Evolutionary conservation across 2,888 invertebrate species (phyloP), one percentile per base, ranked within the genome.

Genomic region (Sipha maydis): DNA sequence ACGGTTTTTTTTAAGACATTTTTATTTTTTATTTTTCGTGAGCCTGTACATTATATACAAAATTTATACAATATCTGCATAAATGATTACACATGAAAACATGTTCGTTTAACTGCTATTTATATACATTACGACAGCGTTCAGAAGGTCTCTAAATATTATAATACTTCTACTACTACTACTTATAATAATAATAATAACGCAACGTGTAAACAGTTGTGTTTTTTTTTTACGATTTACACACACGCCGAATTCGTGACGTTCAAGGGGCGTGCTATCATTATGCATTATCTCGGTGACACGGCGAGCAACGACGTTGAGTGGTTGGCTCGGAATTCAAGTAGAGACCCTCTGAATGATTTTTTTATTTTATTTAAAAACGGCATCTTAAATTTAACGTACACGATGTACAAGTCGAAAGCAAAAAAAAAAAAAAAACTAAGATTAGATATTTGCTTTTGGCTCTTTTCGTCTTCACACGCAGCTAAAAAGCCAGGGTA

Each of bases 381-480:
- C 54, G 9, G 31, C 14, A 28, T 73, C 28, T 73, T 71, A 25
- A 25, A 73, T 73, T 80, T 86, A 73, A 34, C 14, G 38, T 38
- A 41, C 77, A 28, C n/a, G 56, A 73, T 41, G 3, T 48, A 78
- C 38, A n/a, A 79, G 38, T 14, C 7, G 54, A 31, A 48, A 34
- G 34, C 34, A 34, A 34, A 34, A 34, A 34, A 54, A 25, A 69
- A 79, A 38, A 34, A 69, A 54, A 7, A 3, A 25, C 11, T 56
- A 38, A 71, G 38, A 71, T 86, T 86, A 28, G 38, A 80, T 48
- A 48, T 41, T 73, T 38, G 86, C 86, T 86, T 85, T 86, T 86
- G 86, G 86, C 86, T 76, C 79, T 71, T 69, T 78, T 79, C 78
- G 61, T 86, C 73, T 86, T 73, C 56, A 73, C 86, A 86, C 86